Evolutionary conservation across 2,888 invertebrate genomes (phyloP).

Genomic region (Drosophila anomalata): DNA sequence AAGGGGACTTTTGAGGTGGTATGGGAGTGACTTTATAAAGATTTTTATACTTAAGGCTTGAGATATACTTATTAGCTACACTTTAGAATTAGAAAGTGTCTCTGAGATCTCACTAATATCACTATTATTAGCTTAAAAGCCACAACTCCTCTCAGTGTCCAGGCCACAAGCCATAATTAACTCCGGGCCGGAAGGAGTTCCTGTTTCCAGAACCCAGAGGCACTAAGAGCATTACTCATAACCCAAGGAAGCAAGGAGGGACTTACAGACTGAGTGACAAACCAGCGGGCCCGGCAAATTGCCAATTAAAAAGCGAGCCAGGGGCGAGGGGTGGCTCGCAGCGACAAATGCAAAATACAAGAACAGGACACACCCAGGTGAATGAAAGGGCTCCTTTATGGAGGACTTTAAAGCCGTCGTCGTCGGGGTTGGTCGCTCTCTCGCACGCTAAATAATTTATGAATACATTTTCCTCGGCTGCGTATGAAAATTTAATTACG

Average conservation of each 20-base stretch:
- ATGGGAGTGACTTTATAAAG: too few relatives aligned
- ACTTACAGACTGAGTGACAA: slow-evolving; percentile 27
- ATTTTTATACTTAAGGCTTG: too few relatives aligned
- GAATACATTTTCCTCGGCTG: slow-evolving; percentile 54
- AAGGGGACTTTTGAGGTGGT: too few relatives aligned
- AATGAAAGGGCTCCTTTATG: slow-evolving; percentile 1
- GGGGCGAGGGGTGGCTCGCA: not conserved
- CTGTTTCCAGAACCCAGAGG: not conserved
- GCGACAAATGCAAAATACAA: slow-evolving; percentile 19
- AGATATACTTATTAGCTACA: too few relatives aligned
- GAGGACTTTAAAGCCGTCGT: not conserved
- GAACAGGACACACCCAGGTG: slow-evolving; percentile 37
- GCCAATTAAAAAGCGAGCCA: slow-evolving; percentile 64
- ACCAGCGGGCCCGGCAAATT: slow-evolving; percentile 45
- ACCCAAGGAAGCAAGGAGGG: slow-evolving; percentile 23
- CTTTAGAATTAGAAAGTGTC: too few relatives aligned
- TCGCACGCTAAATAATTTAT: slow-evolving; percentile 62
- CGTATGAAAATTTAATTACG: slow-evolving; percentile 74
- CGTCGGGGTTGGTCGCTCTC: slow-evolving; percentile 41
- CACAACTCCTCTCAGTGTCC: not conserved
- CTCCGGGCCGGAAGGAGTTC: slow-evolving; percentile 1
- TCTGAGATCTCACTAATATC: too few relatives aligned
- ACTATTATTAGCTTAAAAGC: not conserved
- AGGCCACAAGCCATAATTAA: slow-evolving; percentile 2
- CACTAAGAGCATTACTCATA: slow-evolving; percentile 27